A percentile compares a stretch with the other conserved stretches of the same genome.
Evolutionary conservation across 2,797 vertebrate species (phyloP).

Genomic region (Phylloscopus collybita): DNA sequence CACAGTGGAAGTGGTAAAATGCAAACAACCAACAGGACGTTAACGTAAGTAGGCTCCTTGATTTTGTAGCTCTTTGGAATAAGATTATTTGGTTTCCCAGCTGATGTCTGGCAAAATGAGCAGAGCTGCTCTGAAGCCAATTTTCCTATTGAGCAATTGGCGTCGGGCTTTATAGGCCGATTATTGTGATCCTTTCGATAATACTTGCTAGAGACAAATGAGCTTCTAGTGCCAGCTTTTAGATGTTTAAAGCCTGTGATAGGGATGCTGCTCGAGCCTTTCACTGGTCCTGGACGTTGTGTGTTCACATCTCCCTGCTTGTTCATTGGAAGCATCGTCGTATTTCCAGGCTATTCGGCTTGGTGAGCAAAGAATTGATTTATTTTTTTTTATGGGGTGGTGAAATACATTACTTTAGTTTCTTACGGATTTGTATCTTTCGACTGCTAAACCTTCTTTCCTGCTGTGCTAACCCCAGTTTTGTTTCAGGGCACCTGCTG

Average conservation of each 20-base stretch:
- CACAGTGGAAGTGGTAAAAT: neutral
- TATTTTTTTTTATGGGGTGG: neutral
- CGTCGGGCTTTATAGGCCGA: neutral
- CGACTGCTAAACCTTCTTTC: neutral
- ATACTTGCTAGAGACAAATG: constrained; percentile 8
- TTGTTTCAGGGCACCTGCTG: neutral
- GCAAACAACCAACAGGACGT: neutral
- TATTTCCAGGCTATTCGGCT: neutral
- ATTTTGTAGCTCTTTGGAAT: neutral
- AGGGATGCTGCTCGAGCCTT: neutral
- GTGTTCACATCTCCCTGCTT: neutral
- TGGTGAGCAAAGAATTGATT: neutral
- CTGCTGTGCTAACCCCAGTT: neutral
- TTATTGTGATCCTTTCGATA: constrained; percentile 12
- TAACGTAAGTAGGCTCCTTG: neutral
- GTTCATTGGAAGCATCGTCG: neutral
- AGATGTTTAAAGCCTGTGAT: neutral
- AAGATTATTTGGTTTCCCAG: constrained; percentile 2
- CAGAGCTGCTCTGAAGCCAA: constrained; percentile 12
- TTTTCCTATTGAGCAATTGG: constrained; percentile 44
- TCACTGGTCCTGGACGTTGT: neutral
- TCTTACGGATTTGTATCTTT: neutral
- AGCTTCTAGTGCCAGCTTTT: neutral
- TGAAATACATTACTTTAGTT: neutral
- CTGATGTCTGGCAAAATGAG: constrained; percentile 36